Evolutionary conservation across 2,797 vertebrate genomes (phyloP).

Genomic region (Typhlichthys eigenmanni): DNA sequence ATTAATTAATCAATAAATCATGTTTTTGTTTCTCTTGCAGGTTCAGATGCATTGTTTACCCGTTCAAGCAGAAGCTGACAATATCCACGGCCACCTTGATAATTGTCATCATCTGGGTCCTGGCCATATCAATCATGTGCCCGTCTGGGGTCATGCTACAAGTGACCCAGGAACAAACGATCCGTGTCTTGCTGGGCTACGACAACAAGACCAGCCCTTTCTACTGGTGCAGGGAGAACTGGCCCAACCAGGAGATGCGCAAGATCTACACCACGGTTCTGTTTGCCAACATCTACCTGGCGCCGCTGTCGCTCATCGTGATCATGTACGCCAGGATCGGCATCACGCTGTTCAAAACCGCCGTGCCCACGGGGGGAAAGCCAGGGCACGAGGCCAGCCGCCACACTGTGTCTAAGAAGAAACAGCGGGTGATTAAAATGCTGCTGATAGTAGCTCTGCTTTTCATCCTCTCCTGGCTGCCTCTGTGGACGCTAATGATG

Average conservation of each 20-base stretch:
- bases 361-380: conserved; percentile 61
- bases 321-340: conserved; percentile 88
- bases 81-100: conserved; percentile 77
- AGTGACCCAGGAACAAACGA: conserved; percentile 82
- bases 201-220: conserved; percentile 81
- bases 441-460: conserved; percentile 86
- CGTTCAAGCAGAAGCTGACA: conserved; percentile 91
- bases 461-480: conserved; percentile 92
- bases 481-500: conserved; percentile 94
- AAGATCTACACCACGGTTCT: conserved; percentile 90
- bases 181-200: conserved; percentile 77
- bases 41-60: conserved; percentile 87
- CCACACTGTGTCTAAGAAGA: conserved; percentile 80
- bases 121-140: conserved; percentile 88
- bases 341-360: conserved; percentile 80
- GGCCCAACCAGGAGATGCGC: conserved; percentile 88
- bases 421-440: conserved; percentile 89
- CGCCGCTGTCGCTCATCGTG: conserved; percentile 85
- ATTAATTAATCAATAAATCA: background rate
- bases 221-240: conserved; percentile 90
- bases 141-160: conserved; percentile 90
- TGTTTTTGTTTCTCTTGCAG: conserved; percentile 62
- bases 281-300: conserved; percentile 90
- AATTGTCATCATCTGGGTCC: conserved; percentile 84
- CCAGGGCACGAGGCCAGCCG: conserved; percentile 68